Conservation (phyloP, 2,888 invertebrate genomes). For the Nomada fabriciana region DNA sequence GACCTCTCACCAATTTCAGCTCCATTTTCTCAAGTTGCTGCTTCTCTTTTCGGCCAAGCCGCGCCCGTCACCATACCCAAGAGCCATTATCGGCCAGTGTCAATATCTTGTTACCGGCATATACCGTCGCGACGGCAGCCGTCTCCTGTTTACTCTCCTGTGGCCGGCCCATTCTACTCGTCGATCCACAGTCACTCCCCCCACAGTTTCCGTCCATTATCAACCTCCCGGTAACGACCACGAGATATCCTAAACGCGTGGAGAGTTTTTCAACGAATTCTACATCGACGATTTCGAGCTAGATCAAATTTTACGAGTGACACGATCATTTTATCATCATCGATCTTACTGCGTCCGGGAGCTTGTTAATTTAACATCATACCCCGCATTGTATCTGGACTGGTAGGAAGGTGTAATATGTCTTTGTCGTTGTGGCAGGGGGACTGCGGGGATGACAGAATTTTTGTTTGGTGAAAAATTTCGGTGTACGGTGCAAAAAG, state of each 20-base stretch:
- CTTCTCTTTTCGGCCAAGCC: constrained; percentile 71
- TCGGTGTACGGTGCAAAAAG: background rate
- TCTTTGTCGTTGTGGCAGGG: background rate
- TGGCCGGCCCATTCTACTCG: constrained; percentile 64
- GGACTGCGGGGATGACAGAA: background rate
- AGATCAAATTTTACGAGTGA: constrained; percentile 16
- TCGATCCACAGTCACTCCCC: constrained; percentile 19
- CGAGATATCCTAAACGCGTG: constrained; percentile 45
- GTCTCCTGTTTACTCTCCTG: constrained; percentile 79
- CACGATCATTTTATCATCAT: constrained; percentile 4
- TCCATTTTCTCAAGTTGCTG: constrained; percentile 79
- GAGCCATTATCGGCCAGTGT: constrained; percentile 81
- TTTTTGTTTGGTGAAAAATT: background rate
- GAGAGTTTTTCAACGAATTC: constrained; percentile 43
- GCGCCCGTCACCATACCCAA: constrained; percentile 73
- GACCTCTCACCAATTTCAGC: constrained; percentile 78
- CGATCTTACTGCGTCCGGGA: constrained; percentile 16
- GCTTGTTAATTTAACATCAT: constrained; percentile 8
- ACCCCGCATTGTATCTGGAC: background rate
- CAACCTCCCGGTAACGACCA: constrained; percentile 55
- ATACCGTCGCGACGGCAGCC: constrained; percentile 76
- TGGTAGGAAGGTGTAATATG: background rate
- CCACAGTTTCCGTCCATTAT: constrained; percentile 58
- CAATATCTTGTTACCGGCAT: constrained; percentile 80
- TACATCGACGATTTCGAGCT: constrained; percentile 20